These are phyloP conservation scores for Toxotes jaculatrix DNA, from an alignment of 2,113 vertebrate species.

Conservation along the genomic window DNA sequence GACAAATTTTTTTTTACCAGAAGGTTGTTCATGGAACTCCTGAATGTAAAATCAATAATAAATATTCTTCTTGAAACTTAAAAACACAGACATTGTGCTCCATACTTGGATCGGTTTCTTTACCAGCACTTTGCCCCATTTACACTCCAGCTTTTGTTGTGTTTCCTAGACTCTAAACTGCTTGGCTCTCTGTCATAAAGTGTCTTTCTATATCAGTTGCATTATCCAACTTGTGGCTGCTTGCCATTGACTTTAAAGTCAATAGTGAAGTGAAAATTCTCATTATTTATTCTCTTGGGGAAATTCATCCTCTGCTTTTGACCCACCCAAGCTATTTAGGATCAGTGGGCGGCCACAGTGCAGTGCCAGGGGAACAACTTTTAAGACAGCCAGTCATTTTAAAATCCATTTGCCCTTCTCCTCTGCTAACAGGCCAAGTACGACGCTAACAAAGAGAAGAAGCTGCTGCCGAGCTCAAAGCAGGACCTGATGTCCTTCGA, in stretches of 20 bases:
- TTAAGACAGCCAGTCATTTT: not conserved
- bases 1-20: no score
- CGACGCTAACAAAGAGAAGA: slow-evolving; percentile 91
- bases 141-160: not conserved
- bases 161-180: not conserved
- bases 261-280: not conserved
- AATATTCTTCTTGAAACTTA: no score
- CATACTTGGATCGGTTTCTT: no score
- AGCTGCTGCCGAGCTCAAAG: slow-evolving; percentile 87
- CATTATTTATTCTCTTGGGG: slow-evolving; percentile 6
- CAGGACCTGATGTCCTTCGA: slow-evolving; percentile 88
- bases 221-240: not conserved
- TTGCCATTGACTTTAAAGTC: not conserved
- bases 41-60: no score
- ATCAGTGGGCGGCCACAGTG: not conserved
- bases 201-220: not conserved
- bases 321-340: not conserved
- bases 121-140: not conserved
- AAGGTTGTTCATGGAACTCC: no score
- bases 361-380: not conserved
- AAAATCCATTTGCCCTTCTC: not conserved
- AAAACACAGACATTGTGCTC: no score
- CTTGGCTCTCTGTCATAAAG: not conserved
- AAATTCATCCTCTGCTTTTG: not conserved
- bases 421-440: slow-evolving; percentile 87